Evolutionary conservation across 2,113 vertebrate genomes (phyloP).

Genomic region (Eptesicus fuscus): DNA sequence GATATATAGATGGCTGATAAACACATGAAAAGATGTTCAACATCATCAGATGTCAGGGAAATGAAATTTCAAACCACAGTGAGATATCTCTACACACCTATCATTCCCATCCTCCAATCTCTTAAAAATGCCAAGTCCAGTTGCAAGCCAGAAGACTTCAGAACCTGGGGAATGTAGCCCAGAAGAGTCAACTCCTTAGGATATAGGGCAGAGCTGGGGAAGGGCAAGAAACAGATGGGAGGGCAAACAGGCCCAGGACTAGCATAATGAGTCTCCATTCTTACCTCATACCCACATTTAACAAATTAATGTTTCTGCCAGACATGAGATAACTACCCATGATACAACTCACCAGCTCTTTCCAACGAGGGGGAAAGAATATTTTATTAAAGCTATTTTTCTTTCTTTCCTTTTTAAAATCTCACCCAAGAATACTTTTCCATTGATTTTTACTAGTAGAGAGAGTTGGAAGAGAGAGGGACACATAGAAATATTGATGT

Average conservation of each 20-base stretch:
- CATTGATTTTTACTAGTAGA: too few species aligned
- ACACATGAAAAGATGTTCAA: background rate
- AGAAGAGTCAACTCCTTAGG: background rate
- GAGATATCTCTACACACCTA: background rate
- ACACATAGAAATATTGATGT: too few species aligned
- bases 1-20: background rate
- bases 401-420: too few species aligned
- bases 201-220: background rate
- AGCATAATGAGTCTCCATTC: background rate
- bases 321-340: background rate
- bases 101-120: background rate
- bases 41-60: background rate
- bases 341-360: background rate
- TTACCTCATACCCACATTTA: background rate
- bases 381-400: background rate
- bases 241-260: background rate
- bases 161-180: background rate
- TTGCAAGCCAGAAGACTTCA: background rate
- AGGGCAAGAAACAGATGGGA: background rate
- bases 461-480: too few species aligned
- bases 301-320: background rate
- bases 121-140: background rate
- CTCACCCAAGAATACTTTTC: too few species aligned
- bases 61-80: slow-evolving; percentile 6
- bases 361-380: background rate